These are phyloP conservation scores for Octodon degus DNA, from an alignment of 2,113 vertebrate genomes.

Conservation along the genomic window DNA sequence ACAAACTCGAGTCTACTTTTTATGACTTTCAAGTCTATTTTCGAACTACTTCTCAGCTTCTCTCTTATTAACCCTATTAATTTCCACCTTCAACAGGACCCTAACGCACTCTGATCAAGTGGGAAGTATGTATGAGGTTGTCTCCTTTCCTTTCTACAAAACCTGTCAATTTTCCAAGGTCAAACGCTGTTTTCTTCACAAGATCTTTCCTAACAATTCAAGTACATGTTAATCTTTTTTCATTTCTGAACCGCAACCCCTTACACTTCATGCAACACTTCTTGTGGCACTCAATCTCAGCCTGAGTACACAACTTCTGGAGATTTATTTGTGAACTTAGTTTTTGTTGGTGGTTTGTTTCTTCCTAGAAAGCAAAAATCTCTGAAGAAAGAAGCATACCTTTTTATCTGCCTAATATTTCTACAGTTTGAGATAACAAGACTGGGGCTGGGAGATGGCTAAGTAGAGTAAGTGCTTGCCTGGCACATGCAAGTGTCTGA, in stretches of 20 bases:
- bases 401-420: not conserved
- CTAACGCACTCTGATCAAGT: not conserved
- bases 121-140: not conserved
- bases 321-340: conserved; percentile 42
- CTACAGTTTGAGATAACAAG: not conserved
- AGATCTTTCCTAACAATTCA: not conserved
- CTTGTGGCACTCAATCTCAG: not conserved
- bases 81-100: conserved; percentile 26
- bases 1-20: not conserved
- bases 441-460: too few species aligned
- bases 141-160: not conserved
- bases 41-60: conserved; percentile 46
- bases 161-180: not conserved
- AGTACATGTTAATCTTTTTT: not conserved
- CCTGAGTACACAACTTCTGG: conserved; percentile 9
- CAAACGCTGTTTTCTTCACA: conserved; percentile 27
- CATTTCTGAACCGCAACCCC: not conserved
- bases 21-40: conserved; percentile 3
- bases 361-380: not conserved
- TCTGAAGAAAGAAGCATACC: not conserved
- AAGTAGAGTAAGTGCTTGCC: too few species aligned
- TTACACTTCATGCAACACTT: not conserved
- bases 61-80: not conserved
- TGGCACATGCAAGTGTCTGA: too few species aligned
- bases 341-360: conserved; percentile 37